Percentiles rank a stretch among this genome's conserved stretches.
Evolutionary conservation across 1,140 invertebrate species (phyloP).

Genomic region (Drosophila navojoa): DNA sequence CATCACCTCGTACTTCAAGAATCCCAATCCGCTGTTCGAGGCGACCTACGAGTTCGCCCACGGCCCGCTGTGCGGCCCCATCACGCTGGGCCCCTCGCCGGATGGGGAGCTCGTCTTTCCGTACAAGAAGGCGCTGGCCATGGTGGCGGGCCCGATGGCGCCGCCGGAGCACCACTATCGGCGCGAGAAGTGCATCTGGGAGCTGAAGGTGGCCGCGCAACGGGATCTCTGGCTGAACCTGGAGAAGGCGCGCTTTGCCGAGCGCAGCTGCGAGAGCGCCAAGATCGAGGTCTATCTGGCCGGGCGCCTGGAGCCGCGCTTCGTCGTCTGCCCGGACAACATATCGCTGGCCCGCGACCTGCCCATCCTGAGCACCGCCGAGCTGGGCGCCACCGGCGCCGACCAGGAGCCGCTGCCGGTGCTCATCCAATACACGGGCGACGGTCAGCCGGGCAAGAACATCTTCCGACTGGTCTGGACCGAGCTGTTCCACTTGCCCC

Average conservation of each 20-base stretch:
- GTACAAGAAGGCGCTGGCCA: conserved; percentile 91
- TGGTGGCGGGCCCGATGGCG: conserved; percentile 77
- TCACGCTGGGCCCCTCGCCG: conserved; percentile 89
- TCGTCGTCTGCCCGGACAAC: conserved; percentile 93
- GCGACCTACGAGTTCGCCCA: conserved; percentile 94
- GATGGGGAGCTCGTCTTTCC: conserved; percentile 94
- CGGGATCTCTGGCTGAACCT: conserved; percentile 93
- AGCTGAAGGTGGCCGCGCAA: conserved; percentile 91
- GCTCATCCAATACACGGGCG: conserved; percentile 89
- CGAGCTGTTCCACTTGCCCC: conserved; percentile 92
- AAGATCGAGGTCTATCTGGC: conserved; percentile 92
- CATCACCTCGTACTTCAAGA: conserved; percentile 94
- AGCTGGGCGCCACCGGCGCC: conserved; percentile 87
- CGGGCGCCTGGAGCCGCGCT: conserved; percentile 88
- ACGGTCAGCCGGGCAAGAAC: conserved; percentile 87
- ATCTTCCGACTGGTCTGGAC: conserved; percentile 95
- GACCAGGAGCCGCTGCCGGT: conserved; percentile 86
- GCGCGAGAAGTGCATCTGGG: conserved; percentile 94
- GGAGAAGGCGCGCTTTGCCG: conserved; percentile 92
- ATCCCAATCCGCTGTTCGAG: conserved; percentile 91
- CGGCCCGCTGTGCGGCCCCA: conserved; percentile 93
- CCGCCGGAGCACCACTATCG: conserved; percentile 84
- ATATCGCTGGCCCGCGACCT: conserved; percentile 90
- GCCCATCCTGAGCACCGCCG: conserved; percentile 90
- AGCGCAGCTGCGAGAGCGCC: conserved; percentile 92